Percentiles rank a stretch among this genome's conserved stretches.
These are phyloP conservation scores for Rhagoletis zephyria DNA, from an alignment of 1,140 invertebrate genomes.

Conservation along the genomic window DNA sequence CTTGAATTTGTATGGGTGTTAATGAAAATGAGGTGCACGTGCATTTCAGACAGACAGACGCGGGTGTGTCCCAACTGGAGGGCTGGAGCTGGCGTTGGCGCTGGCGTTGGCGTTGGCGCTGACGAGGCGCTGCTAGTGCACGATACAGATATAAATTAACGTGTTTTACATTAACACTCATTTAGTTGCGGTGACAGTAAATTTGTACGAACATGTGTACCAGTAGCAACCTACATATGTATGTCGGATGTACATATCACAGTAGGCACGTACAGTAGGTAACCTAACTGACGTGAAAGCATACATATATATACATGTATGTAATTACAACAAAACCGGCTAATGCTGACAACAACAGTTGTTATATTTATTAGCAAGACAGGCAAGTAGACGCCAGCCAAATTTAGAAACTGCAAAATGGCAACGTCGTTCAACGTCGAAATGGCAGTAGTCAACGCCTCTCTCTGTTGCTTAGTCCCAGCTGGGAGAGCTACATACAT, in stretches of 20 bases:
- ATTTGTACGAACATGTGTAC: background rate
- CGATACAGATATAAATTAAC: background rate
- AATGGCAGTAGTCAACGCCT: background rate
- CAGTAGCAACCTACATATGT: too few relatives aligned
- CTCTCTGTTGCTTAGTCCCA: background rate
- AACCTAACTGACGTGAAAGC: background rate
- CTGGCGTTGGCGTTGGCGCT: background rate
- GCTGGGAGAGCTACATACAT: background rate
- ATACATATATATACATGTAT: background rate
- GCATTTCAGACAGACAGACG: background rate
- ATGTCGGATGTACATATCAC: background rate
- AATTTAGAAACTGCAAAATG: slow-evolving; percentile 23
- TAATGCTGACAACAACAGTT: slow-evolving; percentile 15
- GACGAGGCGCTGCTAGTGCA: background rate
- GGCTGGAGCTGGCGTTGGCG: background rate
- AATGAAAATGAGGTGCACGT: background rate
- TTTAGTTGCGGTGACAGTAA: background rate
- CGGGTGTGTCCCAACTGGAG: background rate
- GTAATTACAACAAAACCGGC: background rate
- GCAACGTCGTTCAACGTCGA: background rate
- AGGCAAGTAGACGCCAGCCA: background rate
- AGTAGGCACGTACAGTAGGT: too few relatives aligned
- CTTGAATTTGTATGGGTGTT: background rate
- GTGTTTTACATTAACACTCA: slow-evolving; percentile 15
- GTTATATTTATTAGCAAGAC: background rate